phyloP scores from a whole-genome alignment of 2,113 vertebrate species.

The Proteles cristata region DNA sequence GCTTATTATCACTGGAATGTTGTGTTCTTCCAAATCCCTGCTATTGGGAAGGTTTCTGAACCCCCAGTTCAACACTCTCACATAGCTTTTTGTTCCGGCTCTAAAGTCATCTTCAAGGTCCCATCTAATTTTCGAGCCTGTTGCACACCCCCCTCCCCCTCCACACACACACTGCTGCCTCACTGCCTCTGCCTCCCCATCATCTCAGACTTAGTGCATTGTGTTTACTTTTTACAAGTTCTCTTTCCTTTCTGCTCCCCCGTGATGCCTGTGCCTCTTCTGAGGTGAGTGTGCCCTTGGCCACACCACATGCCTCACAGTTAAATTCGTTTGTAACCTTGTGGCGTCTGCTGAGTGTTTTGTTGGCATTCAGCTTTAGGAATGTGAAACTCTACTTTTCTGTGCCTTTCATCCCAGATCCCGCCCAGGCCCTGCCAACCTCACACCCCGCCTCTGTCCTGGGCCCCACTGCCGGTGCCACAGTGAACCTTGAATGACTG shows the following conservation, averaged over 20 bases:
- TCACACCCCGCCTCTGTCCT: background rate
- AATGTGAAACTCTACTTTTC: background rate
- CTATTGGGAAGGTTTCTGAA: background rate
- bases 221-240: background rate
- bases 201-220: background rate
- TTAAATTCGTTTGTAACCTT: no score
- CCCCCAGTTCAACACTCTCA: background rate
- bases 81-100: background rate
- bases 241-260: background rate
- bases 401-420: background rate
- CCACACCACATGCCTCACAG: background rate
- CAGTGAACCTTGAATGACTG: background rate
- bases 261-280: background rate
- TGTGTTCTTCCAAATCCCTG: background rate
- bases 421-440: accelerated
- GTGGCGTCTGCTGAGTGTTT: background rate
- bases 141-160: accelerated
- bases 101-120: background rate
- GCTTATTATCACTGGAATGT: background rate
- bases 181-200: background rate
- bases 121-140: background rate
- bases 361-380: background rate
- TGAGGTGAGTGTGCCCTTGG: background rate
- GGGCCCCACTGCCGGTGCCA: accelerated
- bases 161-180: background rate